These are phyloP conservation scores for Lasioglossum morio DNA, from an alignment of 2,888 invertebrate species.

Conservation along the genomic window DNA sequence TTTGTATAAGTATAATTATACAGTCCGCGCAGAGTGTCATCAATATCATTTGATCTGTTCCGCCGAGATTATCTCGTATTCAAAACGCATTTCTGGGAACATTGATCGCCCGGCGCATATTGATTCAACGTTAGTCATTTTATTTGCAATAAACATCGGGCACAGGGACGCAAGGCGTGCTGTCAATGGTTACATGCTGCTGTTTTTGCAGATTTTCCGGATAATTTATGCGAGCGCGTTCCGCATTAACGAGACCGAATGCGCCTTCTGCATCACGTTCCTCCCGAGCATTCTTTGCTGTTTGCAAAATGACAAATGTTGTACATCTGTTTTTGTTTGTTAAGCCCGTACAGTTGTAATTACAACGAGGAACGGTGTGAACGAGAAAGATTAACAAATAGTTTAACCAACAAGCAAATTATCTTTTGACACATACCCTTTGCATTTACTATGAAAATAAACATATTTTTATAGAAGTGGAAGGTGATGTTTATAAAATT, in stretches of 20 bases:
- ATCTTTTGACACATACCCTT: not conserved
- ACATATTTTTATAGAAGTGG: too few species aligned
- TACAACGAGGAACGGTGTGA: not conserved
- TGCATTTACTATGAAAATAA: too few species aligned
- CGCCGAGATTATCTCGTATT: slow-evolving; percentile 17
- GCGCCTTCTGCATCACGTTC: not conserved
- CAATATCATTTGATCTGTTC: slow-evolving; percentile 5
- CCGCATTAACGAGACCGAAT: not conserved
- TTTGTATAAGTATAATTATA: not conserved
- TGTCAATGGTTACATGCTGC: not conserved
- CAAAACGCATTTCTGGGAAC: slow-evolving; percentile 7
- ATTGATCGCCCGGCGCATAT: slow-evolving; percentile 4
- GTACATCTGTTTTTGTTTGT: not conserved
- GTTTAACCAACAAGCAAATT: not conserved
- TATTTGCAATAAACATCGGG: slow-evolving; percentile 13
- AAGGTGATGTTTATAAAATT: too few species aligned
- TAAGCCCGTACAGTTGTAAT: not conserved
- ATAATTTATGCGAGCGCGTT: not conserved
- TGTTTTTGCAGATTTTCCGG: slow-evolving; percentile 10
- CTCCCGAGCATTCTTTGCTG: not conserved
- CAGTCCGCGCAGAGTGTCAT: not conserved
- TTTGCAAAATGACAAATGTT: not conserved
- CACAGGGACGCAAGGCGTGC: not conserved
- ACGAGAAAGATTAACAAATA: not conserved
- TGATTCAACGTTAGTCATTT: slow-evolving; percentile 11